Evolutionary conservation across 2,888 invertebrate species (phyloP).

Genomic region (Plutella xylostella): DNA sequence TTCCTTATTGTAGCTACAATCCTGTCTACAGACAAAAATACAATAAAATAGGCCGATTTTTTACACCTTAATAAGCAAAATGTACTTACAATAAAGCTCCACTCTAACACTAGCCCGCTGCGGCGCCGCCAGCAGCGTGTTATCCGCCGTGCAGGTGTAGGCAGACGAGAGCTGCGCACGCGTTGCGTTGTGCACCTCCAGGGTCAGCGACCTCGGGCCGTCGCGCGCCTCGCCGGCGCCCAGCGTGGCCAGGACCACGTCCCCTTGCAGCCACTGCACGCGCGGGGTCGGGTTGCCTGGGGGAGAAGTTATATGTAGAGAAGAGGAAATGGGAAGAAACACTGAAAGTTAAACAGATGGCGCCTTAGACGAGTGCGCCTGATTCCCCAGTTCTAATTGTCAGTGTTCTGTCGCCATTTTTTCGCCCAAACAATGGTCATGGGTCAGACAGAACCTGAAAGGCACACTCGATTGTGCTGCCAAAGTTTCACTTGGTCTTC

Average conservation of each 20-base stretch:
- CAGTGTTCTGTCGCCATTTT: too few relatives aligned
- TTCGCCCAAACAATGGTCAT: too few relatives aligned
- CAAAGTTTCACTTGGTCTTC: too few relatives aligned
- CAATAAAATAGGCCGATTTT: too few relatives aligned
- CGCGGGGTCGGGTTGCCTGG: slow-evolving; percentile 54
- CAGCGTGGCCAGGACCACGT: slow-evolving; percentile 38
- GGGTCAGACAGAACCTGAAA: too few relatives aligned
- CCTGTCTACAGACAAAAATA: too few relatives aligned
- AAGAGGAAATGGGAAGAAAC: background rate
- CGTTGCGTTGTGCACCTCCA: slow-evolving; percentile 49
- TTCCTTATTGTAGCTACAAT: too few relatives aligned
- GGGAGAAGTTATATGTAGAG: background rate
- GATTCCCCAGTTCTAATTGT: too few relatives aligned
- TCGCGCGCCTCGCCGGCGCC: slow-evolving; percentile 36
- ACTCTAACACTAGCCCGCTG: slow-evolving; percentile 73
- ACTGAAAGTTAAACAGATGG: background rate
- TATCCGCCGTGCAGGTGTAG: slow-evolving; percentile 78
- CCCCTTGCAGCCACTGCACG: slow-evolving; percentile 57
- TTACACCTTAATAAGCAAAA: background rate
- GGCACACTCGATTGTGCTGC: too few relatives aligned
- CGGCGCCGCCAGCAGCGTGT: slow-evolving; percentile 75
- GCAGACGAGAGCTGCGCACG: slow-evolving; percentile 73
- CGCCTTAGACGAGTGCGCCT: too few relatives aligned
- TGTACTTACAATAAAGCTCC: slow-evolving; percentile 73
- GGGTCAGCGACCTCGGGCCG: slow-evolving; percentile 36